Base-by-base conservation (phyloP, 2,797 vertebrate genomes). In the Heterohyrax brucei region DNA sequence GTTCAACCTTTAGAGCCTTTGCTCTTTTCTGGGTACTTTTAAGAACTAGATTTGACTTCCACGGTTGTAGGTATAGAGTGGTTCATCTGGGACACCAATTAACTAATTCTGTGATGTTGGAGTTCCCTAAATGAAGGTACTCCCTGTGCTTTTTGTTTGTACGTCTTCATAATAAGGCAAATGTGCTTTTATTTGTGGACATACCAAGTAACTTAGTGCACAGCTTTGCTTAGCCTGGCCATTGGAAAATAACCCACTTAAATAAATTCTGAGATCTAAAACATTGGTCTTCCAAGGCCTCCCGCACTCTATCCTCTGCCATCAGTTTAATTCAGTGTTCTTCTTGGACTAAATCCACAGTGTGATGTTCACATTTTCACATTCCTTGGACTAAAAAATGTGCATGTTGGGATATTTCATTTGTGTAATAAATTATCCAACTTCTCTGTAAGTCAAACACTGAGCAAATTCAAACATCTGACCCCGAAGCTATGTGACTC, bases 391-490 rank as follows among this genome's bases (percentile, higher is more conserved):
- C 46, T 92, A 33, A 77, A 92, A 92, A 77, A 48, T 48, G 73
- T 90, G 76, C 44, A 81, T 70, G 3, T 81, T 50, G 61, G 30
- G 39, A 33, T 84, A 77, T 56, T 89, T 90, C 59, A 14, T 80
- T 93, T 89, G 12, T 53, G 50, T 61, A 61, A 19, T n/a, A 46
- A 56, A 76, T 10, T 56, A 88, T 48, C n/a, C 21, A 92, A 4
- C 24, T 68, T 70, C 28, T 86, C 68, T 56, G 2, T 9, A 70
- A 81, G 50, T 44, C 33, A 73, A 80, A 73, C 80, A 92, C 66
- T 88, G n/a, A 61, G 16, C 30, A 95, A 93, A 95, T 76, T 86
- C n/a, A 93, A 88, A 75, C 78, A 48, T 68, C 46, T 81, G 70
- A 13, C 19, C 87, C 24, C 84, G 85, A 87, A 81, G 53, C 33